Base-by-base conservation (phyloP, 2,113 vertebrate genomes). In the Sphyrna mokarran region DNA sequence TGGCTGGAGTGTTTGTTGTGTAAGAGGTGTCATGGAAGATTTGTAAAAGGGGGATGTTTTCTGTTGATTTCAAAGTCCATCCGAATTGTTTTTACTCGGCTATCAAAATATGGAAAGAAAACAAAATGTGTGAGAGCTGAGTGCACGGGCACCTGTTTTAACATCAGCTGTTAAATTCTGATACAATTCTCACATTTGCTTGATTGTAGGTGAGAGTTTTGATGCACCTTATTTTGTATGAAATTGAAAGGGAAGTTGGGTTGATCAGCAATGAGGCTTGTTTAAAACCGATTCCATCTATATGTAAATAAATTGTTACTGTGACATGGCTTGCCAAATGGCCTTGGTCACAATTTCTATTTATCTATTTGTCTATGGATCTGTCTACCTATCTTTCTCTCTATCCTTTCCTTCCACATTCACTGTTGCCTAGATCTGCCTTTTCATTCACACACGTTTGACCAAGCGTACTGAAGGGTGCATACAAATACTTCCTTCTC, bases 401-500 rank as follows among this genome's bases (percentile, higher is more conserved):
- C 48, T 54, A 54, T 54, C 26, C 90, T 37, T 3, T 22, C 48
- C 48, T 29, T 3, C 2, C 89, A 26, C 37, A 11, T 40, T 72
- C 54, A 29, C 0, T 91, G 87, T 5, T 76, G 72, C 14, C 66
- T 18, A 66, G 66, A 66, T 54, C 66, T 40, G 43, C 7, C 85
- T 58, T 8, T 29, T 26, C 40, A 58, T 89, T 94, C 16, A 69
- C 91, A 69, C 29, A 58, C 66, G 33, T 70, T 70, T 68, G 68
- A 43, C 70, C 91, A 94, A 94, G 91, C 63, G 63, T 66, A 69
- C 18, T 69, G 91, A 94, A 94, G 93, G 66, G 23, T 94, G 66
- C 70, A 40, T 70, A 94, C 23, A 94, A 91, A 94, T 94, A 94
- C 93, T 94, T 94, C 93, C 93, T 94, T 43, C 23, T 68, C 40